These are phyloP conservation scores for Palloptera scutellata DNA, from an alignment of 2,888 invertebrate genomes.

Conservation along the genomic window DNA sequence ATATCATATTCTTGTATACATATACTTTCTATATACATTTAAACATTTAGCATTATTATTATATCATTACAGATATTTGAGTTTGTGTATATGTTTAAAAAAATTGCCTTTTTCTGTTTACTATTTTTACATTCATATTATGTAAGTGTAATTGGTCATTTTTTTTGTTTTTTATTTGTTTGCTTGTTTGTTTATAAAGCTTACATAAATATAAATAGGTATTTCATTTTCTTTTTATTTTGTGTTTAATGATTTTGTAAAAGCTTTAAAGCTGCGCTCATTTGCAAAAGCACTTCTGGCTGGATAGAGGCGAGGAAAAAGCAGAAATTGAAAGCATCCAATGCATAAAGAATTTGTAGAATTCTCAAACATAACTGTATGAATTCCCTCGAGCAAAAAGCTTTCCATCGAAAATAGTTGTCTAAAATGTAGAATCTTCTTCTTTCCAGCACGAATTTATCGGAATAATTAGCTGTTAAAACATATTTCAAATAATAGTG, in stretches of 20 bases:
- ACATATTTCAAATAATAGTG: no score
- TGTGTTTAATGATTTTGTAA: not conserved
- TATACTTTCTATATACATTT: not conserved
- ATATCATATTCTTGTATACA: not conserved
- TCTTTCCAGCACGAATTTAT: no score
- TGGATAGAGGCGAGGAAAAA: no score
- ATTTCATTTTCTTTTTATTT: not conserved
- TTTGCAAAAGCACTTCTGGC: not conserved
- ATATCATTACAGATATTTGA: conserved; percentile 13
- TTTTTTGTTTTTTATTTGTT: conserved; percentile 4
- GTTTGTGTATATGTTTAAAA: no score
- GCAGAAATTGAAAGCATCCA: no score
- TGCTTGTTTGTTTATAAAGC: conserved; percentile 18
- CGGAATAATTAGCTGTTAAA: no score
- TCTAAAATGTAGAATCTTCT: no score
- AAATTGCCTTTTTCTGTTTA: not conserved
- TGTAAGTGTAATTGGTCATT: conserved; percentile 4
- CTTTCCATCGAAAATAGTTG: no score
- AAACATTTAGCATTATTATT: conserved; percentile 23
- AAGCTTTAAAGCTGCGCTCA: conserved; percentile 3
- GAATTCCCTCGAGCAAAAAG: no score
- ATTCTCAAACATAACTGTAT: no score
- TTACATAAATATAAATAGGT: conserved; percentile 21
- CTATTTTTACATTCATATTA: not conserved
- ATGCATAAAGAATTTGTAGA: no score